Evolutionary conservation across 2,797 vertebrate species (phyloP).

Genomic region (Manis javanica): DNA sequence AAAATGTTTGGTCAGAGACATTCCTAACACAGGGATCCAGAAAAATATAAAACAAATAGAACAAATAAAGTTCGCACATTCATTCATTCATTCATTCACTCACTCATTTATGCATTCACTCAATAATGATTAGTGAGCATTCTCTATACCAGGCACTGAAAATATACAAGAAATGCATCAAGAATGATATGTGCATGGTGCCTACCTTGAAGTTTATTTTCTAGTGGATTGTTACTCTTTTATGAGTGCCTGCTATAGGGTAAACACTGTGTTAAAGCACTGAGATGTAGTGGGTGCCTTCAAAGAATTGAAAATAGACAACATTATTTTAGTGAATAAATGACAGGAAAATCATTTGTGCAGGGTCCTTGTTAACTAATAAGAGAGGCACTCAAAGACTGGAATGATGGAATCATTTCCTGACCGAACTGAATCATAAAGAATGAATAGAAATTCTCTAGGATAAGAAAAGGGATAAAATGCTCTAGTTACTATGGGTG

Average conservation of each 20-base stretch:
- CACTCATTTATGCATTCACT: neutral
- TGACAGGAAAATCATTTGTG: neutral
- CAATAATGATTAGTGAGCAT: neutral
- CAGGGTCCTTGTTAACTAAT: neutral
- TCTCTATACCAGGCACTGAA: neutral
- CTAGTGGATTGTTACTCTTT: neutral
- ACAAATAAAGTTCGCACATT: neutral
- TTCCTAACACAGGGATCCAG: neutral
- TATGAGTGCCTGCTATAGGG: neutral
- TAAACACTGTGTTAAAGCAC: neutral
- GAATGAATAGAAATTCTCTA: neutral
- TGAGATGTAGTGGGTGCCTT: neutral
- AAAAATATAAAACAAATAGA: neutral
- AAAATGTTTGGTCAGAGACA: neutral
- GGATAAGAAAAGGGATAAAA: neutral
- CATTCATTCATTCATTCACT: neutral
- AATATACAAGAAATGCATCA: neutral
- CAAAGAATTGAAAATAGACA: neutral
- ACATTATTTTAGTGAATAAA: neutral
- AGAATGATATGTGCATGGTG: neutral
- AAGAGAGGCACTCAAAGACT: neutral
- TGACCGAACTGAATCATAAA: neutral
- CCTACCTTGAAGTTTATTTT: neutral
- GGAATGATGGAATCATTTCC: neutral
- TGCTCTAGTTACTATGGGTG: neutral